phyloP scores from a whole-genome alignment of 30 jellyfish, hydroid and myxozoan genomes.

The Hydractinia symbiolongicarpus region DNA sequence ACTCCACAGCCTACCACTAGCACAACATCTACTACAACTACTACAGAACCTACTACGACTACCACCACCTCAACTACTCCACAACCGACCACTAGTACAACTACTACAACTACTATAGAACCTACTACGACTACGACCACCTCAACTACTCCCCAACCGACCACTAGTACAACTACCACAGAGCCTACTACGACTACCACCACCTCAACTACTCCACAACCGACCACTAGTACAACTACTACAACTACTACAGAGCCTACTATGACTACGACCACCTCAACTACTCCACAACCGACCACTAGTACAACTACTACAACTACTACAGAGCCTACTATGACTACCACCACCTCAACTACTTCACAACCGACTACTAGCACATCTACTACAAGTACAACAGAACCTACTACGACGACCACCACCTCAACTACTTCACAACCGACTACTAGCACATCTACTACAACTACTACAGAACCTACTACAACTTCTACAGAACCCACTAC shows the following conservation, averaged over 20 bases:
- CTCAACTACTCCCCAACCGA: too few relatives aligned
- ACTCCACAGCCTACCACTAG: too few relatives aligned
- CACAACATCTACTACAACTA: too few relatives aligned
- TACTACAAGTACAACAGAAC: not conserved
- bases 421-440: not conserved
- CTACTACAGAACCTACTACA: not conserved
- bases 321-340: not conserved
- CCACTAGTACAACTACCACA: not conserved
- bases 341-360: not conserved
- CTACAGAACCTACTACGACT: too few relatives aligned
- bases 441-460: not conserved
- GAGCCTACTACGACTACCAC: not conserved
- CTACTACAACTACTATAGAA: too few relatives aligned
- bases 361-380: not conserved
- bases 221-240: not conserved
- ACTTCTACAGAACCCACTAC: not conserved
- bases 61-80: too few relatives aligned
- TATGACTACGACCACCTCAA: not conserved
- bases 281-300: not conserved
- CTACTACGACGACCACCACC: not conserved
- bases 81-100: too few relatives aligned
- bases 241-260: not conserved
- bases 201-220: not conserved
- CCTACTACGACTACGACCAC: too few relatives aligned
- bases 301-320: not conserved